phyloP scores from a whole-genome alignment of 2,797 vertebrate species.

The Pseudotriccus pelzelni region DNA sequence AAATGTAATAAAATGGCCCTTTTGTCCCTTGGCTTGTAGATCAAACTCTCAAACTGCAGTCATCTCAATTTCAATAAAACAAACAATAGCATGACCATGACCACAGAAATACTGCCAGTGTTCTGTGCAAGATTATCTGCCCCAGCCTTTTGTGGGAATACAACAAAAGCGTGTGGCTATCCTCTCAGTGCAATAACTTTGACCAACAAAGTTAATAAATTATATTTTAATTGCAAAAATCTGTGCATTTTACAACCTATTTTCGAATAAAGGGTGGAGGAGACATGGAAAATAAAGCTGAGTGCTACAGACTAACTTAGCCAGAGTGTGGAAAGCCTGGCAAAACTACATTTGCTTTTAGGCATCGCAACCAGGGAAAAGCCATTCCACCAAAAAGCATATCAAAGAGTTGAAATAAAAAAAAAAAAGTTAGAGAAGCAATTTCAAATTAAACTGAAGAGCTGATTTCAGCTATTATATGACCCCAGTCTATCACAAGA shows the following conservation, averaged over 20 bases:
- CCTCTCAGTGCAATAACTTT: neutral
- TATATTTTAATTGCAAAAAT: neutral
- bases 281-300: neutral
- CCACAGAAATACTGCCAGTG: neutral
- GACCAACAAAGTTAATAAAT: neutral
- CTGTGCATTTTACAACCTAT: constrained; percentile 1
- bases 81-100: neutral
- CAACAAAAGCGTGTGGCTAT: neutral
- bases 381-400: neutral
- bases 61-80: neutral
- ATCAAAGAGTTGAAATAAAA: neutral
- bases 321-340: neutral
- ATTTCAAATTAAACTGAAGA: neutral
- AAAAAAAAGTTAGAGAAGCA: neutral
- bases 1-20: neutral
- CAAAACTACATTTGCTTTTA: neutral
- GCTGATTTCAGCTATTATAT: neutral
- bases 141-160: neutral
- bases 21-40: neutral
- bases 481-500: neutral
- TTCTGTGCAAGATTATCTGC: neutral
- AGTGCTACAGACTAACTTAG: neutral
- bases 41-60: neutral
- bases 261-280: constrained; percentile 9
- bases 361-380: neutral